phyloP scores from a whole-genome alignment of 1,140 invertebrate genomes.

The Sinonovacula constricta region DNA sequence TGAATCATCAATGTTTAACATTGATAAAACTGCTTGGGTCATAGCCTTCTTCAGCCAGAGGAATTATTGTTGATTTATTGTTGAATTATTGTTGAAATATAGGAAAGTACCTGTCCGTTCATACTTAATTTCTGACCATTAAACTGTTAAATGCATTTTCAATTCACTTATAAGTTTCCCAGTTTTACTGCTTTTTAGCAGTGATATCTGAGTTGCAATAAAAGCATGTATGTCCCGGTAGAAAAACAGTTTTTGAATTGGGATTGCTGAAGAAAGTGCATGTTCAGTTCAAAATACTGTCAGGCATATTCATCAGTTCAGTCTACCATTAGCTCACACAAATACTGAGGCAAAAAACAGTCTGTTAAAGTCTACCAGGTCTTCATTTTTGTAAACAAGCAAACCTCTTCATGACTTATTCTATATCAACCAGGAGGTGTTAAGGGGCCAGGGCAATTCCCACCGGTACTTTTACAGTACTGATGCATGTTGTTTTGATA shows the following conservation, averaged over 20 bases:
- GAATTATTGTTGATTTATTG: background rate
- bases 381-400: too few relatives aligned
- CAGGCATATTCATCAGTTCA: slow-evolving; percentile 6
- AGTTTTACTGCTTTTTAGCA: background rate
- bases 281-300: background rate
- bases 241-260: background rate
- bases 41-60: background rate
- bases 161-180: slow-evolving; percentile 4
- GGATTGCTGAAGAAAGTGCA: background rate
- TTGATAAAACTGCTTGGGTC: background rate
- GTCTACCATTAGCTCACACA: background rate
- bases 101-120: background rate
- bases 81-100: slow-evolving; percentile 22
- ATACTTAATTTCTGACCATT: slow-evolving; percentile 3
- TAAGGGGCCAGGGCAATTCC: too few relatives aligned
- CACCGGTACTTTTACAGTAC: too few relatives aligned
- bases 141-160: background rate
- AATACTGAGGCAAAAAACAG: slow-evolving; percentile 2
- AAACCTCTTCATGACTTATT: too few relatives aligned
- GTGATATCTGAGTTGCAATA: slow-evolving; percentile 7
- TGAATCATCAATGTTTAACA: slow-evolving; percentile 2
- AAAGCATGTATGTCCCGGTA: background rate
- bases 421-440: too few relatives aligned
- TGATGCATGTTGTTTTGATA: too few relatives aligned
- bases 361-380: slow-evolving; percentile 12